Base-by-base conservation (phyloP, 2,113 vertebrate species). In the Pluvianellus socialis region DNA sequence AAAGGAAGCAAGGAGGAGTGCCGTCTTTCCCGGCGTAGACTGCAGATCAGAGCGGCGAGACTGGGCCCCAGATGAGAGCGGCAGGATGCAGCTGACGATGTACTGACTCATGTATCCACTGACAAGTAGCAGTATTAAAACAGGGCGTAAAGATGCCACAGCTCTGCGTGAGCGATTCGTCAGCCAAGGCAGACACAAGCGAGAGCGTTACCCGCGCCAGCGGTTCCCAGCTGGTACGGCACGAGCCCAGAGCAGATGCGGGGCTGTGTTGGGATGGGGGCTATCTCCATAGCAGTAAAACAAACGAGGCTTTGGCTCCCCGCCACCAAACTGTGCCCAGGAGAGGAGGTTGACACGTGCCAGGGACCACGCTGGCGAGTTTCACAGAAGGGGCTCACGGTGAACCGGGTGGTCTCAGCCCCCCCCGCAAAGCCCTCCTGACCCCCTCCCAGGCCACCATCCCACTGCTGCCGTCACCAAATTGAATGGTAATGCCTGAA, bases 91-190 rank as follows among this genome's bases (percentile, higher is more conserved):
- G 93, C 93, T 94, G 90, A 88, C 23, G 3, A 86, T 77, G 90
- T 20, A 55, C 82, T 97, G 88, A 94, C 62, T 97, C 90, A 95
- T 86, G 86, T 85, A 96, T 96, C 55, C 96, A 90, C 79, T 95
- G 92, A 96, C 95, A 97, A 97, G 95, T 96, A 96, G 92, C 93
- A 95, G 26, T 59, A 90, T 63, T 95, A 93, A 91, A 93, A 93
- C 84, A 93, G 93, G 47, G 94, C 38, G 5, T 91, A 77, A 96
- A 96, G 94, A 96, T 94, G 89, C 91, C 94, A 95, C 95, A 97
- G 9, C 89, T 96, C 93, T 94, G 96, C 81, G 0, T 96, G 96
- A 96, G 84, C 1, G 1, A 40, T 63, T 90, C 24, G 0, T 79
- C 91, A 94, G 96, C 93, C 95, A 95, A 94, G 74, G 80, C 89